phyloP scores from a whole-genome alignment of 2,113 vertebrate genomes.

The Paratilapia polleni region DNA sequence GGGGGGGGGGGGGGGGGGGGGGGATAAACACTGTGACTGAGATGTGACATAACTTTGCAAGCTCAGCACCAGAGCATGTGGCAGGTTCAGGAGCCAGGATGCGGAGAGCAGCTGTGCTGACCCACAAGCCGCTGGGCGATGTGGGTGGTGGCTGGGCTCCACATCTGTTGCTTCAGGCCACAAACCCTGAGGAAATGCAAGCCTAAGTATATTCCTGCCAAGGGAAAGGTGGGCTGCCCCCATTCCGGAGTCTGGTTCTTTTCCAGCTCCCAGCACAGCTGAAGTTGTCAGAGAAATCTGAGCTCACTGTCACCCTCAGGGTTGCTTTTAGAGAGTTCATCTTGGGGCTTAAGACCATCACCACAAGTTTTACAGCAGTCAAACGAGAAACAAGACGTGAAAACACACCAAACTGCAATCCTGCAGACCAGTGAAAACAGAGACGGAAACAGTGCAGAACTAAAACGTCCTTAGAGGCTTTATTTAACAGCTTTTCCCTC shows the following conservation, averaged over 20 bases:
- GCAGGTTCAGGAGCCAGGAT: slow-evolving; percentile 18
- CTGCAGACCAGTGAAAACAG: neutral
- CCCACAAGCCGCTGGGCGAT: slow-evolving; percentile 20
- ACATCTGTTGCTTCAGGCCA: slow-evolving; percentile 53
- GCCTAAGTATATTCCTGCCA: slow-evolving; percentile 38
- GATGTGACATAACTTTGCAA: slow-evolving; percentile 55
- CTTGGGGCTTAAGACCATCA: slow-evolving; percentile 14
- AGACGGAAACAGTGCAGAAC: neutral
- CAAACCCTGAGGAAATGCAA: slow-evolving; percentile 36
- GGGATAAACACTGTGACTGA: slow-evolving; percentile 33
- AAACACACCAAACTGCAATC: neutral
- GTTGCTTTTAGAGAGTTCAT: slow-evolving; percentile 30
- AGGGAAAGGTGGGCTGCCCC: slow-evolving; percentile 3
- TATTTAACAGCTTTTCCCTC: neutral
- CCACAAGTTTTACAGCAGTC: slow-evolving; percentile 5
- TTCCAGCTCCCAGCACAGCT: slow-evolving; percentile 18
- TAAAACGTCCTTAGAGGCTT: neutral
- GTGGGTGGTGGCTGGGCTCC: slow-evolving; percentile 29
- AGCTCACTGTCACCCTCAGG: slow-evolving; percentile 38
- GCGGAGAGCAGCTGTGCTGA: slow-evolving; percentile 41
- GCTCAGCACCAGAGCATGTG: slow-evolving; percentile 35
- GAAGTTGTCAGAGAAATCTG: slow-evolving; percentile 32
- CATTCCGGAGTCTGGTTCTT: slow-evolving; percentile 8
- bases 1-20: neutral
- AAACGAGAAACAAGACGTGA: slow-evolving; percentile 16